Evolutionary conservation across 2,797 vertebrate species (phyloP).

Genomic region (Siniperca undulata): DNA sequence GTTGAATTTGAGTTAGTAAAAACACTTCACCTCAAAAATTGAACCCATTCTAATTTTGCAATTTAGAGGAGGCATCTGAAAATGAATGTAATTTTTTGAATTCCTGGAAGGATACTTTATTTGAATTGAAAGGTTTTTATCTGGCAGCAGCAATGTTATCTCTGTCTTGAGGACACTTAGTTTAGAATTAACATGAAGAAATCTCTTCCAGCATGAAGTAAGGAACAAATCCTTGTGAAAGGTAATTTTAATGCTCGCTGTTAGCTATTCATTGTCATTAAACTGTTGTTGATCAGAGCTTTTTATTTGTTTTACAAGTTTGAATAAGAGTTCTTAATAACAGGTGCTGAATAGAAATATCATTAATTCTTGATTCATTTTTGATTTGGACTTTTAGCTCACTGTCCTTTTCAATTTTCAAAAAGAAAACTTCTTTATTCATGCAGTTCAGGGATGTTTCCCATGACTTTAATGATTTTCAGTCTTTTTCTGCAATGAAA

Average conservation of each 20-base stretch:
- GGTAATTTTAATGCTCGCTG: conserved; percentile 9
- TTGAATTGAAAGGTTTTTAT: conserved; percentile 26
- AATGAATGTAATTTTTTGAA: conserved; percentile 2
- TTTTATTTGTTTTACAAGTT: conserved; percentile 23
- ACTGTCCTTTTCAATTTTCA: conserved; percentile 8
- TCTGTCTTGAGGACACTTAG: conserved; percentile 34
- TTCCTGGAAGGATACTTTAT: conserved; percentile 29
- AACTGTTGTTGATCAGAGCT: conserved; percentile 1
- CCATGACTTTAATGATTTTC: conserved; percentile 42
- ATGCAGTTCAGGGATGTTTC: conserved; percentile 42
- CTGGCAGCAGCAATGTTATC: conserved; percentile 39
- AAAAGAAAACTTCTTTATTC: background rate
- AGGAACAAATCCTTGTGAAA: conserved; percentile 25
- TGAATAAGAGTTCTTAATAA: background rate
- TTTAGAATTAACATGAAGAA: conserved; percentile 29
- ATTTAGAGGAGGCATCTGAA: conserved; percentile 18
- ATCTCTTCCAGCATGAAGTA: conserved; percentile 27
- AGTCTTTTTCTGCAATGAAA: conserved; percentile 22
- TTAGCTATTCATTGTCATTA: conserved; percentile 19
- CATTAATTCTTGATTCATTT: conserved; percentile 12
- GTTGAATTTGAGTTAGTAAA: conserved; percentile 47
- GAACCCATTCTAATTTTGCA: conserved; percentile 35
- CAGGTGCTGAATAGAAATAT: conserved; percentile 9
- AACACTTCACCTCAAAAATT: conserved; percentile 40
- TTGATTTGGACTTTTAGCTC: conserved; percentile 15